Percentiles rank a stretch among this genome's conserved stretches.
Conservation (phyloP, 2,888 invertebrate species). For the Drosophila bunnanda region DNA sequence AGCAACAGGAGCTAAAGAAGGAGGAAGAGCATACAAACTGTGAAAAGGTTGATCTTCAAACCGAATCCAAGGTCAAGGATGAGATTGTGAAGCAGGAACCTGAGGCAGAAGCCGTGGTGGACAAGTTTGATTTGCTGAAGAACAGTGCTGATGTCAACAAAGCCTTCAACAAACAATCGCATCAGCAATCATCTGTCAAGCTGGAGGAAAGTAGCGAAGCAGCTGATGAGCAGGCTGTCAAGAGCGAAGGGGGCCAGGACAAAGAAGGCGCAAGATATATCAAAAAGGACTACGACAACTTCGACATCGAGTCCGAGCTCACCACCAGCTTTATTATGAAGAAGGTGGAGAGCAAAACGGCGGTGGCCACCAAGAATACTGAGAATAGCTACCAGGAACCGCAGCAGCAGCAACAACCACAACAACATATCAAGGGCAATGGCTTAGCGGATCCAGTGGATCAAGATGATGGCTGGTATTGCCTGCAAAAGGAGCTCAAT, state of each 20-base stretch:
- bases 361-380: conserved; percentile 6
- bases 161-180: conserved; percentile 58
- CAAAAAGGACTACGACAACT: conserved; percentile 83
- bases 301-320: conserved; percentile 85
- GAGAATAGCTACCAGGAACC: conserved; percentile 41
- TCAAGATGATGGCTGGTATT: conserved; percentile 90
- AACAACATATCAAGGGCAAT: conserved; percentile 53
- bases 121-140: conserved; percentile 80
- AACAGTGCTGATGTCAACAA: conserved; percentile 74
- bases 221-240: conserved; percentile 9
- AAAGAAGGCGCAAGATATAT: conserved; percentile 48
- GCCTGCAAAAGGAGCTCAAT: conserved; percentile 88
- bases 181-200: conserved; percentile 46
- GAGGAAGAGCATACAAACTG: conserved; percentile 29
- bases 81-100: conserved; percentile 82
- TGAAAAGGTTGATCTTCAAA: conserved; percentile 14
- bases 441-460: conserved; percentile 46
- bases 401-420: conserved; percentile 22
- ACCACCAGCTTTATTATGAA: conserved; percentile 85
- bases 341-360: conserved; percentile 78
- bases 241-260: conserved; percentile 12
- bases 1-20: conserved; percentile 1
- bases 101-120: conserved; percentile 57
- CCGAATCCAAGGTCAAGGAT: conserved; percentile 69
- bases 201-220: conserved; percentile 57